Base-by-base conservation (phyloP, 2,113 vertebrate species). In the Chascanopsetta lugubris region DNA sequence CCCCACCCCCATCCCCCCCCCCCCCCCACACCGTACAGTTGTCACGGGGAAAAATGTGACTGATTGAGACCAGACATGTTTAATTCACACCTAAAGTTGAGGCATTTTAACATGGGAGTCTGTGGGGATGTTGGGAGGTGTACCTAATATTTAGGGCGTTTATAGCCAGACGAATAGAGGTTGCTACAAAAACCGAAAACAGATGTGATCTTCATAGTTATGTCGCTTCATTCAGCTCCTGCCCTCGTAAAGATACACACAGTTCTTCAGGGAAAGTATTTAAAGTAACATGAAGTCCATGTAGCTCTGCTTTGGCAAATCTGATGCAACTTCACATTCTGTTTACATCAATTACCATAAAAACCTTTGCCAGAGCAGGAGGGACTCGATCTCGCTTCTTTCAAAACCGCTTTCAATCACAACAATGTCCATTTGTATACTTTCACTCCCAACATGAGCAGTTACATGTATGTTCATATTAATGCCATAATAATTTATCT, bases 171-270 rank as follows among this genome's bases (percentile, higher is more conserved):
- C 15, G 3, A 48, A 21, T 45, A 6, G 40, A 43, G 61, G 22
- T 10, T 2, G 8, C 40, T 49, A 3, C 30, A 53, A 73, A 51
- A 49, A n/a, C 32, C 8, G 9, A 10, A 25, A 66, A 67, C 60
- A 61, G 26, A 30, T 22, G 21, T 77, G 74, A 84, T 80, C 73
- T 69, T 77, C 65, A 75, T 71, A 80, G 69, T 60, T 43, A 15
- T 42, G 26, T 53, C 18, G 70, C 65, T 84, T 84, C 69, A 56
- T 83, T 77, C 71, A 67, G 61, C 34, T 62, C 43, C 24, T 17
- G 18, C 10, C 21, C 18, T 17, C 34, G 8, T 50, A 4, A 47
- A 67, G 50, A 64, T 24, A 34, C 58, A 63, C 30, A 50, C 59
- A 65, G 57, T 18, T n/a, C 38, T n/a, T n/a, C 38, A 42, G 38